Conservation (phyloP, 2,797 vertebrate species). For the Lagocephalus sceleratus region DNA sequence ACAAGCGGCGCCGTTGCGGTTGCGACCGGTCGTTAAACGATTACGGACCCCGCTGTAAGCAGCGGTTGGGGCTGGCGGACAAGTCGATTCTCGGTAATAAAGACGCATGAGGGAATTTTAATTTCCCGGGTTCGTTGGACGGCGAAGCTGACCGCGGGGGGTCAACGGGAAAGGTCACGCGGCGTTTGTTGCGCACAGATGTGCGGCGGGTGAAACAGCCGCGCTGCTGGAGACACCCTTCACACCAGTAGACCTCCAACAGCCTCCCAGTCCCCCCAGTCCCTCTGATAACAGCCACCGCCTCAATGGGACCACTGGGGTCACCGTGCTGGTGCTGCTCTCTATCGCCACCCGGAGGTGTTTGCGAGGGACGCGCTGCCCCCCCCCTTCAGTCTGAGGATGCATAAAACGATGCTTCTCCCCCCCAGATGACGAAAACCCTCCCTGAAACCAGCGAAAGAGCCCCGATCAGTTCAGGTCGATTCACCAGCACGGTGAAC, state of each 20-base stretch:
- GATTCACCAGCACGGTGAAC: too few species aligned
- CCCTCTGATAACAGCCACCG: conserved; percentile 22
- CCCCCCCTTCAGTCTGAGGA: too few species aligned
- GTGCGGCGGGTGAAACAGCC: not conserved
- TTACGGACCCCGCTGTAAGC: too few species aligned
- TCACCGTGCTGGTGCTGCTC: too few species aligned
- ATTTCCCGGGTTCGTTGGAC: too few species aligned
- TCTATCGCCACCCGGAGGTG: conserved; percentile 40
- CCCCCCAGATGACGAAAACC: not conserved
- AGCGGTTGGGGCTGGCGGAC: too few species aligned
- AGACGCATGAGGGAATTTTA: too few species aligned
- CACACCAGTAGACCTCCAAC: conserved; percentile 17
- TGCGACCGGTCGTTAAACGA: too few species aligned
- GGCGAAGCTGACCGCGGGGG: not conserved
- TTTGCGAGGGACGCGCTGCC: conserved; percentile 40
- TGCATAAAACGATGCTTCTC: not conserved
- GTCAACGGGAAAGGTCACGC: not conserved
- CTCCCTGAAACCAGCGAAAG: not conserved
- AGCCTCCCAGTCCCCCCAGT: not conserved
- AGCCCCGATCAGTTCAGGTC: not conserved
- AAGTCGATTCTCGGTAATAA: too few species aligned
- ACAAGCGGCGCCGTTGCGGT: too few species aligned
- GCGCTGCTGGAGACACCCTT: not conserved
- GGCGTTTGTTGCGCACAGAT: not conserved
- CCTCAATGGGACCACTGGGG: conserved; percentile 56